These are phyloP conservation scores for Mobula hypostoma DNA, from an alignment of 2,113 vertebrate genomes.

Conservation along the genomic window DNA sequence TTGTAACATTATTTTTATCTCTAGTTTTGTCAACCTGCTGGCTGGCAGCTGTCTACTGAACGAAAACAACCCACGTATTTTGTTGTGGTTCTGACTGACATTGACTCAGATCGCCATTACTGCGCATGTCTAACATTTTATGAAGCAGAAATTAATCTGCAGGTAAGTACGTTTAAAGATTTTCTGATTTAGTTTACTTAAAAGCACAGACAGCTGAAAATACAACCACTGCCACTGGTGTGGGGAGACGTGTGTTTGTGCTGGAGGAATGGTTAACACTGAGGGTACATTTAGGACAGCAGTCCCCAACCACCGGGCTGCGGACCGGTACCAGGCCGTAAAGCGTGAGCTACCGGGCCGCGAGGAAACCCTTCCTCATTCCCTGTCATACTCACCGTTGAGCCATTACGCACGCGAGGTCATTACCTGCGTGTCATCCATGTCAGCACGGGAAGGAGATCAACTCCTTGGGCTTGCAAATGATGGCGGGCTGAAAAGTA, in stretches of 20 bases:
- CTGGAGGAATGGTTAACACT: not conserved
- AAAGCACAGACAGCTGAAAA: not conserved
- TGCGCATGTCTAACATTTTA: conserved; percentile 94
- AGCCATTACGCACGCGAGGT: too few relatives aligned
- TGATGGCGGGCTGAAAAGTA: too few relatives aligned
- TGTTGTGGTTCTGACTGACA: conserved; percentile 92
- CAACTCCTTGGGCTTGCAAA: too few relatives aligned
- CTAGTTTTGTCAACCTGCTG: conserved; percentile 94
- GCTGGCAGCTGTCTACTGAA: conserved; percentile 85
- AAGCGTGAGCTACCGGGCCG: too few relatives aligned
- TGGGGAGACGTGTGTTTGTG: not conserved
- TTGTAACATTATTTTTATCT: conserved; percentile 41
- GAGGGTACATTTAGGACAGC: not conserved
- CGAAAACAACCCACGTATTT: conserved; percentile 88
- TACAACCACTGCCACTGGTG: not conserved
- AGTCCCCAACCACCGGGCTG: too few relatives aligned
- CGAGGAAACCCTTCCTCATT: too few relatives aligned
- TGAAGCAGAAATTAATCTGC: conserved; percentile 91
- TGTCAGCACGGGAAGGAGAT: too few relatives aligned
- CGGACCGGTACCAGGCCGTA: too few relatives aligned
- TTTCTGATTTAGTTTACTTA: not conserved
- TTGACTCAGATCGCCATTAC: conserved; percentile 93
- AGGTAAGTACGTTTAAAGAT: conserved; percentile 59
- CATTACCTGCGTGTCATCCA: too few relatives aligned
- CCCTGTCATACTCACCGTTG: too few relatives aligned